phyloP scores from a whole-genome alignment of 37 sponge, comb jelly and placozoan species.

The Agelas oroides region DNA sequence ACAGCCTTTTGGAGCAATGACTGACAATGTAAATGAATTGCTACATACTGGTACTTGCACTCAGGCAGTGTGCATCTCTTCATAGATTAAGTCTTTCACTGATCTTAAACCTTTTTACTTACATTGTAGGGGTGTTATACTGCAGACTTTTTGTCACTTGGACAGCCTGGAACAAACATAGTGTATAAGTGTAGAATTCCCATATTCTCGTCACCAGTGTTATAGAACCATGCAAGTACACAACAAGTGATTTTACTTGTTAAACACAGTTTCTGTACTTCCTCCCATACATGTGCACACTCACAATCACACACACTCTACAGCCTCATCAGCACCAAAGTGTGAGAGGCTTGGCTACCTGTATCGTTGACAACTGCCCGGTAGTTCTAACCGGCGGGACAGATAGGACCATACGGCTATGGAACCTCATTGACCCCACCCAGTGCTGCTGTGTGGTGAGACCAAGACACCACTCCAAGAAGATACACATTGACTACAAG shows the following conservation, averaged over 20 bases:
- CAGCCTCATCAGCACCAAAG: conserved; percentile 57
- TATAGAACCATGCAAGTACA: no score
- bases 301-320: background rate
- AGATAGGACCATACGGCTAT: conserved; percentile 74
- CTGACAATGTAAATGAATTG: conserved; percentile 40
- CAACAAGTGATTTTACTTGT: background rate
- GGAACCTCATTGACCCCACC: conserved; percentile 73
- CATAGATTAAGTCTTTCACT: no score
- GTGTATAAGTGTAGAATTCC: no score
- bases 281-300: background rate
- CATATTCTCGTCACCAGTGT: no score
- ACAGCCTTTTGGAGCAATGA: conserved; percentile 50
- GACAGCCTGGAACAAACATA: no score
- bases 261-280: background rate
- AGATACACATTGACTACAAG: conserved; percentile 39
- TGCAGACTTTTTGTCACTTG: no score
- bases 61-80: no score
- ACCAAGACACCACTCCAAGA: conserved; percentile 31
- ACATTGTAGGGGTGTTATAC: no score
- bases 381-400: conserved; percentile 83
- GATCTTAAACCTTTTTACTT: no score
- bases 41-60: no score
- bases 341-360: conserved; percentile 58
- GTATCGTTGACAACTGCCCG: conserved; percentile 56
- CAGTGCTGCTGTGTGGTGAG: conserved; percentile 58